Percentiles rank a stretch among this genome's conserved stretches.
Conservation (phyloP, 2,797 vertebrate genomes). For the Arctocebus calabarensis region DNA sequence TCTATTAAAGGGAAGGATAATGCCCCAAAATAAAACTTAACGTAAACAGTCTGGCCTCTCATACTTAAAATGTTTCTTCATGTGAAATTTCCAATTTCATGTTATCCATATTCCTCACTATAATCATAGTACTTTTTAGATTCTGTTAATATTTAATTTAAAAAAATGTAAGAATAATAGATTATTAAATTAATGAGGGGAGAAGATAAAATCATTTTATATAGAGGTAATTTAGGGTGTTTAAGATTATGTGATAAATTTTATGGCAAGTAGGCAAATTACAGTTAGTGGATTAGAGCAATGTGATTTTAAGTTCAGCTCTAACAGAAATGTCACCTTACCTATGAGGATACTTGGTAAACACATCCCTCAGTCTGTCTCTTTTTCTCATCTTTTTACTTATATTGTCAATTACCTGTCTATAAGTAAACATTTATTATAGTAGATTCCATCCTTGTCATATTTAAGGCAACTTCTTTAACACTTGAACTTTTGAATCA, state of each 20-base stretch:
- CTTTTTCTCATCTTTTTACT: not conserved
- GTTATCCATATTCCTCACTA: not conserved
- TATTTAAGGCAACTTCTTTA: conserved; percentile 10
- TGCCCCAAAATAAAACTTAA: conserved; percentile 60
- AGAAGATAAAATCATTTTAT: not conserved
- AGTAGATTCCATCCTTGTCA: conserved; percentile 15
- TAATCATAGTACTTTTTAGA: conserved; percentile 19
- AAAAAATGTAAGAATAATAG: not conserved
- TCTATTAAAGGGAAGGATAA: conserved; percentile 60
- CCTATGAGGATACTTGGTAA: not conserved
- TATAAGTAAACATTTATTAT: conserved; percentile 7
- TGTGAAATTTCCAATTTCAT: conserved; percentile 33
- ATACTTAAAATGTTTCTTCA: conserved; percentile 36
- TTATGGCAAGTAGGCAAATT: conserved; percentile 46
- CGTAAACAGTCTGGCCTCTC: conserved; percentile 49
- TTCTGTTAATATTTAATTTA: conserved; percentile 10
- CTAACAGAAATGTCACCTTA: conserved; percentile 12
- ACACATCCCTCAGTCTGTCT: not conserved
- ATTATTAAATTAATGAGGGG: conserved; percentile 33
- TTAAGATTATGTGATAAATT: conserved; percentile 41
- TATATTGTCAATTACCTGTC: not conserved
- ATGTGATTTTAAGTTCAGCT: conserved; percentile 48
- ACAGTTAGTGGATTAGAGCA: not conserved
- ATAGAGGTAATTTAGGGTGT: not conserved
- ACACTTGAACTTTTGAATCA: conserved; percentile 3